phyloP scores from a whole-genome alignment of 2,888 invertebrate species.

The Ormyrus labotus region DNA sequence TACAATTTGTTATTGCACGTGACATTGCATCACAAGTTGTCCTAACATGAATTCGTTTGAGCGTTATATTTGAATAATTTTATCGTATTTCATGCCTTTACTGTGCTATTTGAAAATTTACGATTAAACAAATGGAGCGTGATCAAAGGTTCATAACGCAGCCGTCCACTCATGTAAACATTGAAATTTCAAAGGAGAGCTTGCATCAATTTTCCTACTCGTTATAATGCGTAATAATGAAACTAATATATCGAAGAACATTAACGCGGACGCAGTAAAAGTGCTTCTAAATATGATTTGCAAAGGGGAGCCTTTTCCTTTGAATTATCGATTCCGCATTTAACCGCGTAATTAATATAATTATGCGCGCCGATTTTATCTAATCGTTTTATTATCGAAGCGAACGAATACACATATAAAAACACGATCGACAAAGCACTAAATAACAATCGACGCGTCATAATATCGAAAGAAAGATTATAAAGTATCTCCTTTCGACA shows the following conservation, averaged over 20 bases:
- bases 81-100: conserved; percentile 38
- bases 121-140: conserved; percentile 31
- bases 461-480: no score
- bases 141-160: conserved; percentile 24
- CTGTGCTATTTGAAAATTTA: conserved; percentile 6
- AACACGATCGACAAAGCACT: no score
- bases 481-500: no score
- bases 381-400: no score
- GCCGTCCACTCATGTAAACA: conserved; percentile 10
- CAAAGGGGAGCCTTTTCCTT: no score
- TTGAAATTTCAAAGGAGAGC: conserved; percentile 5
- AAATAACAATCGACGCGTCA: no score
- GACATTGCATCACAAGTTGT: conserved; percentile 3
- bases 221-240: no score
- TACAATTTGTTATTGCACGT: conserved; percentile 26
- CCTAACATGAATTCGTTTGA: conserved; percentile 7
- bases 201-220: conserved; percentile 6
- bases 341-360: neutral
- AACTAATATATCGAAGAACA: no score
- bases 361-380: neutral
- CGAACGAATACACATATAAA: no score
- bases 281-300: no score
- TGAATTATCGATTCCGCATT: neutral
- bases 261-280: no score
- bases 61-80: conserved; percentile 43